phyloP scores from a whole-genome alignment of 2,888 invertebrate genomes.

The Diarsia rubi region DNA sequence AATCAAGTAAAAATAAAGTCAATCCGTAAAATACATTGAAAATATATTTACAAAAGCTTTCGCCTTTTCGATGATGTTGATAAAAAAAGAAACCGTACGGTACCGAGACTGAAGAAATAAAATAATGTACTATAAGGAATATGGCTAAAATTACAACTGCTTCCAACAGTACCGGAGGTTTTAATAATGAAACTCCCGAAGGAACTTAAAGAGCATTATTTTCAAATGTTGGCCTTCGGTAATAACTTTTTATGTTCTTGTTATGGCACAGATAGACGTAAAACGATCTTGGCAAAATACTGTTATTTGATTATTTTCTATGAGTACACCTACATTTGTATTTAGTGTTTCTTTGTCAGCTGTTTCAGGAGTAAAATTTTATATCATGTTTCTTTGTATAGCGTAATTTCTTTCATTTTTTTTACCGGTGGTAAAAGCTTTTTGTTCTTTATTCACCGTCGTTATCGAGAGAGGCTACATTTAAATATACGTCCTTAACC shows the following conservation, averaged over 20 bases:
- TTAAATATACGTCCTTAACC: not conserved
- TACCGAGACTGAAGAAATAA: slow-evolving; percentile 17
- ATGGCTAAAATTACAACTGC: slow-evolving; percentile 23
- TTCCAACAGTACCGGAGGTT: slow-evolving; percentile 19
- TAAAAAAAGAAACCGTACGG: slow-evolving; percentile 13
- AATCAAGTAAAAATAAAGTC: slow-evolving; percentile 4
- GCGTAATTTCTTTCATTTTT: not conserved
- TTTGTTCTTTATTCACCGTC: not conserved
- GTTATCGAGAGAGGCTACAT: too few species aligned
- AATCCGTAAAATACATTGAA: slow-evolving; percentile 1
- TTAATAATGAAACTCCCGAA: slow-evolving; percentile 27
- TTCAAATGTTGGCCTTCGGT: slow-evolving; percentile 48
- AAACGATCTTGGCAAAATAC: slow-evolving; percentile 46
- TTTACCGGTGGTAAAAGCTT: too few species aligned
- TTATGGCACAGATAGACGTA: slow-evolving; percentile 56
- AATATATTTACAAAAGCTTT: not conserved
- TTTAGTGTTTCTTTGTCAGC: slow-evolving; percentile 15
- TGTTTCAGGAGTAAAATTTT: slow-evolving; percentile 1
- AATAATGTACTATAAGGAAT: not conserved
- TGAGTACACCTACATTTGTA: slow-evolving; percentile 8
- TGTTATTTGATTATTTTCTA: slow-evolving; percentile 41
- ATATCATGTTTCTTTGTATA: not conserved
- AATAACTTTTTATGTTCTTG: slow-evolving; percentile 62
- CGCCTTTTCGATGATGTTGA: not conserved
- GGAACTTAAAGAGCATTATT: slow-evolving; percentile 39